Base-by-base conservation (phyloP, 30 jellyfish, hydroid and myxozoan species). In the Sanderia malayensis region DNA sequence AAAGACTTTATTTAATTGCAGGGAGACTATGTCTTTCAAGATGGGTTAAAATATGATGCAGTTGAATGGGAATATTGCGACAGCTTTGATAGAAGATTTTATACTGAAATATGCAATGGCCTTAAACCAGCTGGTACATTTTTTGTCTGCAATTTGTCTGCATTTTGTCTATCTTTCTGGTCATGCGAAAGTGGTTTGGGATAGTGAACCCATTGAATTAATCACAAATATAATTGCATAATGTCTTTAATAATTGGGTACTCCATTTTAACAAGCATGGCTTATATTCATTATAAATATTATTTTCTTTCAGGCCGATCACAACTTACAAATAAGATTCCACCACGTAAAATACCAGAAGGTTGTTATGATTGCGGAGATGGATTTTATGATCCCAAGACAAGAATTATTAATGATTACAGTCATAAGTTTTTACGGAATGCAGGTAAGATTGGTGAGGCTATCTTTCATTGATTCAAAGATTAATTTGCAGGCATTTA, bases 361-460 rank as follows among this genome's bases (percentile, higher is more conserved):
- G 93, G 95, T 21, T 82, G 95, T 70, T 88, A 81, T 70, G 97
- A 88, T 57, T 88, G 97, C 47, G 97, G 97, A 1, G 97, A 88
- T 75, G 97, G 97, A 22, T 88, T 82, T 55, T 88, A 88, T 71
- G 58, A 88, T 49, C 97, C 97, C 20, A 58, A 74, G 59, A 67
- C 95, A 22, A 64, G 89, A 30, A 62, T 81, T 15, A 95, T 88
- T 19, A 22, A 33, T 24, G 88, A 70, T 74, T 88, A 88, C 45
- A 57, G 46, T n/a, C 55, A 76, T 23, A 74, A 66, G 64, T 88
- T 88, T 46, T 49, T 88, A 21, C 62, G 97, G 46, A 88, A 88
- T 70, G 89, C 97, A 25, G 97, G 97, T 88, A 60, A 80, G 78
- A 9, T 4, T n/a, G 2, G 62, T 32, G 18, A 29, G 3, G 30